Evolutionary conservation across 1,140 invertebrate genomes (phyloP), one percentile per base, ranked within the genome.

Genomic region (Aleiodes sp.): DNA sequence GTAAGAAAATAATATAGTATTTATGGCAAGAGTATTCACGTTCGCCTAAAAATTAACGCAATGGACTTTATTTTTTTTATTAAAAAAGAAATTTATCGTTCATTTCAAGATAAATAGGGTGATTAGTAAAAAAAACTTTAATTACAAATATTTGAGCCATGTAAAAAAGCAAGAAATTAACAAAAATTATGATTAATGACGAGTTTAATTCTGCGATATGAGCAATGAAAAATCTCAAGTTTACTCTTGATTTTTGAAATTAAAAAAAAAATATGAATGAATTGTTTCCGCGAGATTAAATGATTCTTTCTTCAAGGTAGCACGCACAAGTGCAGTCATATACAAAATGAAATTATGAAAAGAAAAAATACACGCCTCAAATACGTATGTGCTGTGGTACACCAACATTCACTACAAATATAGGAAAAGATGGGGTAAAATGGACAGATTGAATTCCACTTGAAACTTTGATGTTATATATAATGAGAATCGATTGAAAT

Each of bases 341-440:
- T 52, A 21, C 21, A 52, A 16, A 52, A 52, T 52, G 1, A 52
- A 52, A 24, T 52, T 24, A 24, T 52, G 21, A 52, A 52, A 8
- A 21, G 12, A 4, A 8, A 24, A 52, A 52, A 52, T 46, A 46
- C 46, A 52, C 46, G 46, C 9, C 19, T 10, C 21, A 66, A 59
- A 66, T 65, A 73, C 71, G 68, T 66, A 70, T 65, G 16, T 68
- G 52, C 41, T 70, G 70, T 70, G 66, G 29, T 76, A 68, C 68
- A 71, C 67, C 65, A 72, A 74, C 73, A 63, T 70, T 76, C 70
- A 70, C 73, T 76, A 77, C 71, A 80, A 77, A 80, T 75, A 75
- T 77, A 76, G 73, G 65, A 19, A n/a, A n/a, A n/a, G n/a, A n/a
- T n/a, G n/a, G n/a, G n/a, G n/a, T n/a, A n/a, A n/a, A n/a, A n/a